These are phyloP conservation scores for Sebastes steindachneri DNA, from an alignment of 2,797 vertebrate genomes.

Conservation along the genomic window DNA sequence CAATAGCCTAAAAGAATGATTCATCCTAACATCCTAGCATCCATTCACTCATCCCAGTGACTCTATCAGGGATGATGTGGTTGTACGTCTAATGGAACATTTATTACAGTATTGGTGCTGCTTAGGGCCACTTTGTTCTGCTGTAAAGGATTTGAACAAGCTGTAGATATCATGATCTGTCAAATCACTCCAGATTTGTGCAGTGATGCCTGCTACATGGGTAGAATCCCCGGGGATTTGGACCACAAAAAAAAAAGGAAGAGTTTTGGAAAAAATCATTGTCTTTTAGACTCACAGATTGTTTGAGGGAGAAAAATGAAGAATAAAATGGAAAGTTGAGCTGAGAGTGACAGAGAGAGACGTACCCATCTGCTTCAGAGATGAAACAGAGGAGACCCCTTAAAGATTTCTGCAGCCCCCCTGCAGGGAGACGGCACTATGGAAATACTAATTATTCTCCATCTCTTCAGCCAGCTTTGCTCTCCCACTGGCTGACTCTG, in stretches of 20 bases:
- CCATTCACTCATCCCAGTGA: neutral
- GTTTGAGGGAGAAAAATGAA: neutral
- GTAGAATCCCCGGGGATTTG: neutral
- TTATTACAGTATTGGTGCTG: neutral
- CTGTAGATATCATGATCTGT: neutral
- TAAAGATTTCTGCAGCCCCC: constrained; percentile 30
- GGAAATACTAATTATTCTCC: constrained; percentile 47
- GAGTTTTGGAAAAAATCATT: neutral
- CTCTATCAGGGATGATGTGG: neutral
- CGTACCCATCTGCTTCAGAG: constrained; percentile 26
- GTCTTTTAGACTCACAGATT: neutral
- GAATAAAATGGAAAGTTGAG: constrained; percentile 1
- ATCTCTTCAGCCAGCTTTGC: neutral
- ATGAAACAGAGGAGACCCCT: constrained; percentile 12
- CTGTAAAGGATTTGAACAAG: neutral
- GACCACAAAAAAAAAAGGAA: neutral
- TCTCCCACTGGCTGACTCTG: constrained; percentile 12
- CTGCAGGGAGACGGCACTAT: constrained; percentile 18
- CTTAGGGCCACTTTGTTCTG: constrained; percentile 18
- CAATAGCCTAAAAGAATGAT: neutral
- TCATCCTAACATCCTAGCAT: no score
- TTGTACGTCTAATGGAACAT: constrained; percentile 12
- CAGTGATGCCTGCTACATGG: neutral
- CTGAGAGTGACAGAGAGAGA: constrained; percentile 15
- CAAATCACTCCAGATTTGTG: constrained; percentile 8